Base-by-base conservation (phyloP, 2,888 invertebrate species). In the Mythimna pallens region DNA sequence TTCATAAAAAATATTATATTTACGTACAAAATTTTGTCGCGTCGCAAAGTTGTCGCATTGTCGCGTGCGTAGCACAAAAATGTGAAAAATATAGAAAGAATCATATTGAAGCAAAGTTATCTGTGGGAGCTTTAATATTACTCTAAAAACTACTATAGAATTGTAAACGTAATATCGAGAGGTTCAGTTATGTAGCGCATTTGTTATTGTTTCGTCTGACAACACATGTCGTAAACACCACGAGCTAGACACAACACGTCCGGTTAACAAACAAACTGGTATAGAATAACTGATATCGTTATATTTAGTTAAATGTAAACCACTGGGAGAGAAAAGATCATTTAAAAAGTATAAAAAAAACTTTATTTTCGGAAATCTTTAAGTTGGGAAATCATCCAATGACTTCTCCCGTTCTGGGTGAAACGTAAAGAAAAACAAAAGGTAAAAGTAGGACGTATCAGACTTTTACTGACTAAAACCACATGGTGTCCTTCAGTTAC, bases 171-270 rank as follows among this genome's bases (percentile, higher is more conserved):
- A 47, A 65, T 36, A 73, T 20, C 55, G 34, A 54, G 25, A 6
- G 25, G 12, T 34, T 25, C 40, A 54, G 47, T 52, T 64, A 22
- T 36, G 66, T 52, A 50, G 6, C 34, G 30, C 22, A 34, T 47
- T 22, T 79, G 65, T 58, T 73, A 67, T 57, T 68, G 64, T 65
- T 80, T 30, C 59, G 67, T 55, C 55, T 57, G 55, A 61, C 80
- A 67, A 61, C 34, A 66, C 59, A 52, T 74, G 63, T 61, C 66
- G 25, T 78, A 78, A 74, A 73, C 52, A 57, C 40, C 30, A 66
- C 34, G 34, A 61, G 64, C 25, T 65, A 78, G 76, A 62, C 65
- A 73, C 61, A 76, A 76, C 73, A 73, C 17, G 47, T 78, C 77
- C 52, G 36, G 59, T 59, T 12, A 43, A 8, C 43, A 63, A 54